phyloP scores from a whole-genome alignment of 1,140 invertebrate genomes.

The Branchinecta lynchi region DNA sequence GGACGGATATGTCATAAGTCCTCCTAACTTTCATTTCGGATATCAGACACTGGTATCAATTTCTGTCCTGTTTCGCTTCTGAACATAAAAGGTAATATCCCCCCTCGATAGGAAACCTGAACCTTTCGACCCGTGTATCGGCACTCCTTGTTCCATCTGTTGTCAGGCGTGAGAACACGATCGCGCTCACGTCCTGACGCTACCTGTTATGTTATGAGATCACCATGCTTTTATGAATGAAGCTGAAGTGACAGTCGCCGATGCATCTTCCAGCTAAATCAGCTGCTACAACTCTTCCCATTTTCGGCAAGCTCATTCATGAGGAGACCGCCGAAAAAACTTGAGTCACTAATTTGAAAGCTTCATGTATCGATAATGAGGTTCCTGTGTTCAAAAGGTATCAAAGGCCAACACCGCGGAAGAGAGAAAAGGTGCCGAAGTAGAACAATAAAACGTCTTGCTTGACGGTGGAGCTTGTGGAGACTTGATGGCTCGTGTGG shows the following conservation, averaged over 20 bases:
- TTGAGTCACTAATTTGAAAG: background rate
- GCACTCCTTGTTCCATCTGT: background rate
- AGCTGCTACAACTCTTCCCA: background rate
- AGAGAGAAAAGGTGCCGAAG: too few relatives aligned
- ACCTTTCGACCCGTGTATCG: too few relatives aligned
- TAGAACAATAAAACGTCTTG: too few relatives aligned
- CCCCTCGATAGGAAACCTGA: too few relatives aligned
- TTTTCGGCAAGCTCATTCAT: background rate
- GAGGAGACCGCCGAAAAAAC: background rate
- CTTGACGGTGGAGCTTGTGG: too few relatives aligned
- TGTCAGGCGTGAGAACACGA: slow-evolving; percentile 6
- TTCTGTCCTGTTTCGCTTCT: too few relatives aligned
- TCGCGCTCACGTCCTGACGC: background rate
- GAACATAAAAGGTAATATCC: too few relatives aligned
- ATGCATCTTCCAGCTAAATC: background rate
- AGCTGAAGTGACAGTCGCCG: background rate
- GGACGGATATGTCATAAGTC: too few relatives aligned
- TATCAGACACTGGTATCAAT: too few relatives aligned
- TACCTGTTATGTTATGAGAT: slow-evolving; percentile 11
- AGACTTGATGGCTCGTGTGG: too few relatives aligned
- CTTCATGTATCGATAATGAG: slow-evolving; percentile 5
- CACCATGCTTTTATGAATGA: background rate
- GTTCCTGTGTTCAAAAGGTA: background rate
- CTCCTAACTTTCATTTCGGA: too few relatives aligned
- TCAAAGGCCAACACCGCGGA: background rate